Conservation (phyloP, 2,888 invertebrate species). For the Cephus pygmeus region DNA sequence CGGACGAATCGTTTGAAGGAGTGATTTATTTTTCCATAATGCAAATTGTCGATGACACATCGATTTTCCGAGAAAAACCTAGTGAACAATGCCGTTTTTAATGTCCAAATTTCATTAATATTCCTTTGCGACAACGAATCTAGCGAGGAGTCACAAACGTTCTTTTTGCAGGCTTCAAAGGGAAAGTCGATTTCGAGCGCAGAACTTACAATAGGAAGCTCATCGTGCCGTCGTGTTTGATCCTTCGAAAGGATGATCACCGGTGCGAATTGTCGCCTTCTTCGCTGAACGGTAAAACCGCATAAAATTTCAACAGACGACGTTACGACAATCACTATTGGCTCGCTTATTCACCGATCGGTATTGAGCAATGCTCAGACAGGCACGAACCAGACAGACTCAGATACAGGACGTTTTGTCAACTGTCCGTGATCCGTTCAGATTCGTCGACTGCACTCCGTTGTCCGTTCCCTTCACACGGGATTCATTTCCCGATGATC, state of each 20-base stretch:
- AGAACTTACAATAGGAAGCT: conserved; percentile 64
- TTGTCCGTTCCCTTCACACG: conserved; percentile 13
- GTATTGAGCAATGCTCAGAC: background rate
- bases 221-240: conserved; percentile 45
- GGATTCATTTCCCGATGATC: conserved; percentile 8
- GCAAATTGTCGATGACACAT: background rate
- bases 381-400: conserved; percentile 5
- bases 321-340: background rate
- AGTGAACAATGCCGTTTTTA: too few species aligned
- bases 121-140: too few species aligned
- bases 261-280: background rate
- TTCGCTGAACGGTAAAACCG: conserved; percentile 17
- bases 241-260: background rate
- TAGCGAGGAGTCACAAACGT: too few species aligned
- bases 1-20: background rate
- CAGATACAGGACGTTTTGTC: conserved; percentile 25
- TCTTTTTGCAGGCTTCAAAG: background rate
- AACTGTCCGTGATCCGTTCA: conserved; percentile 20
- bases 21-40: background rate
- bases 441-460: conserved; percentile 23
- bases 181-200: conserved; percentile 16
- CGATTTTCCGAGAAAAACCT: too few species aligned
- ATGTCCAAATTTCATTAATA: too few species aligned
- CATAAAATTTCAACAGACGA: conserved; percentile 21
- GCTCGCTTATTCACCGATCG: background rate